A percentile compares a stretch with the other conserved stretches of the same genome.
Evolutionary conservation across 2,113 vertebrate species (phyloP).

Genomic region (Ellobius talpinus): DNA sequence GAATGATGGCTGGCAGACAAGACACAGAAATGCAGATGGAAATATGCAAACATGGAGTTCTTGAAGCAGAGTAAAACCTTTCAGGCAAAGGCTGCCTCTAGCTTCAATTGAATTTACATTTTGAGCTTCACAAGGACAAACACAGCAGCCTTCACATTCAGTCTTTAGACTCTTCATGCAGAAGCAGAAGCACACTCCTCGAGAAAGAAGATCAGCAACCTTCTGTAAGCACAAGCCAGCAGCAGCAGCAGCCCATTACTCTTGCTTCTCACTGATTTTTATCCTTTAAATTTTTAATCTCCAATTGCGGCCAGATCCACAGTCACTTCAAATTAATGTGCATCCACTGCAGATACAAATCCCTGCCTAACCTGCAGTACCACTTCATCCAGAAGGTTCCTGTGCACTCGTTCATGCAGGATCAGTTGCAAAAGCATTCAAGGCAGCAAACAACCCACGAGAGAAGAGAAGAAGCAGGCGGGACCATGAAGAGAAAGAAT

Average conservation of each 20-base stretch:
- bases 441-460: conserved; percentile 82
- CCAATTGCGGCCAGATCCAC: conserved; percentile 85
- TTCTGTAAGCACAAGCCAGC: conserved; percentile 85
- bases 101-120: conserved; percentile 84
- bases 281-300: conserved; percentile 89
- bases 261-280: conserved; percentile 83
- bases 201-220: conserved; percentile 84
- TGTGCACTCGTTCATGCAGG: conserved; percentile 82
- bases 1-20: conserved; percentile 87
- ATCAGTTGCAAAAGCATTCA: conserved; percentile 84
- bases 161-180: conserved; percentile 85
- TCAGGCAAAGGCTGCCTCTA: conserved; percentile 84
- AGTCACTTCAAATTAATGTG: conserved; percentile 86
- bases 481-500: conserved; percentile 83
- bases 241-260: conserved; percentile 86
- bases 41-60: conserved; percentile 87
- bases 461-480: conserved; percentile 70
- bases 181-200: conserved; percentile 84
- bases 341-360: conserved; percentile 86
- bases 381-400: conserved; percentile 87
- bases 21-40: conserved; percentile 88
- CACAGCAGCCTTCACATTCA: conserved; percentile 83
- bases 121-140: conserved; percentile 84
- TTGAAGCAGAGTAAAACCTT: conserved; percentile 89
- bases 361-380: conserved; percentile 88